Evolutionary conservation across 2,797 vertebrate species (phyloP), one percentile per base, ranked within the genome.

Genomic region (Urocyon cinereoargenteus): DNA sequence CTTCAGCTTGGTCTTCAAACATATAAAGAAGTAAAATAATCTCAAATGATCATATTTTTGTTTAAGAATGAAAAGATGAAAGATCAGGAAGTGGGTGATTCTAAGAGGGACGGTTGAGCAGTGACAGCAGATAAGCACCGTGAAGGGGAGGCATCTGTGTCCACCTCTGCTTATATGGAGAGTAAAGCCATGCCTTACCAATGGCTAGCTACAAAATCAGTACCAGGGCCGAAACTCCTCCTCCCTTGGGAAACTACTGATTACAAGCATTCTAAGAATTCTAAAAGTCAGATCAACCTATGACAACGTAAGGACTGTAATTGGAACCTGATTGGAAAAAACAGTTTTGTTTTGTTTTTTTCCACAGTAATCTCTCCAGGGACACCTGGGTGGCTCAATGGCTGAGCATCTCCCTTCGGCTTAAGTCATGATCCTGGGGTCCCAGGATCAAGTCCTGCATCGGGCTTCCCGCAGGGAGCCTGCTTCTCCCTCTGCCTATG

Each of bases 21-120:
- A 82, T 19, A 66, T 36, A 78, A 82, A 78, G 64, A 75, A 70
- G 55, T 57, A 21, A 94, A 45, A 45, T 13, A 75, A 34, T 40
- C 61, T 45, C 66, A 79, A 78, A 77, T 86, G 79, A 26, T 70
- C 26, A 2, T 62, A 75, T 36, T 96, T 86, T 94, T 59, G 61
- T 68, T 92, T 36, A 86, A 96, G 78, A 91, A 61, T 31, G 34
- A 92, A 61, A 90, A 90, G 45, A 19, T 24, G 53, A 88, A 62
- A 53, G 24, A 61, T 40, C 22, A 51, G 31, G 59, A 87, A 94
- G 28, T 34, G 1, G 64, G n/a, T 68, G 21, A 72, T 89, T 91
- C 36, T 40, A 40, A 94, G 40, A 93, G 66, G 36, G 66, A 57
- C 0, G 0, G n/a, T 3, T 86, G 59, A 86, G 34, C 16, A 26